phyloP scores from a whole-genome alignment of 2,113 vertebrate species.

The Himantopus leucocephalus region DNA sequence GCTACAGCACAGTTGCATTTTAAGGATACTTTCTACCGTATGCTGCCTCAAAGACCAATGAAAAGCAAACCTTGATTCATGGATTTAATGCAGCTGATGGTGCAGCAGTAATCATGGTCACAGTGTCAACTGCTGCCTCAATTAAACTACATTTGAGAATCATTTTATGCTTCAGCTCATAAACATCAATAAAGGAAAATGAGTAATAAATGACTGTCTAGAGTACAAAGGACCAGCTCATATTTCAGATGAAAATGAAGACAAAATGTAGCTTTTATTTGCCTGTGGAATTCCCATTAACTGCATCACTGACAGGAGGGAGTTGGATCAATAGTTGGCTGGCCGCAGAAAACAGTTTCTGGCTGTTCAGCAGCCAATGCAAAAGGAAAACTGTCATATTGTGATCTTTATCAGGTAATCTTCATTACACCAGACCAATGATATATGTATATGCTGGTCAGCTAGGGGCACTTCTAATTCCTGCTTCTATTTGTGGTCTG shows the following conservation, averaged over 20 bases:
- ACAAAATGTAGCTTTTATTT: conserved; percentile 86
- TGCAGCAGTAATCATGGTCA: conserved; percentile 78
- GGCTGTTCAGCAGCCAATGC: conserved; percentile 88
- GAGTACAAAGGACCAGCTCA: conserved; percentile 86
- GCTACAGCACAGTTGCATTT: conserved; percentile 72
- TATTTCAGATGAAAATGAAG: conserved; percentile 88
- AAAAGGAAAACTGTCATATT: conserved; percentile 98
- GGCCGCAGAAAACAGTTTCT: conserved; percentile 85
- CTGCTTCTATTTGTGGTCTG: conserved; percentile 73
- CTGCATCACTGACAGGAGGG: conserved; percentile 84
- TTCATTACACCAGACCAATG: conserved; percentile 88
- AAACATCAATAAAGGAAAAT: conserved; percentile 89
- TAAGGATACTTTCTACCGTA: conserved; percentile 67
- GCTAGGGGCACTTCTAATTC: conserved; percentile 83
- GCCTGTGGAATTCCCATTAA: conserved; percentile 88
- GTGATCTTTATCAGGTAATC: conserved; percentile 98
- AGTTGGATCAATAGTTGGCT: conserved; percentile 88
- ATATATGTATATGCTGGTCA: conserved; percentile 84
- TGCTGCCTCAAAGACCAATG: conserved; percentile 72
- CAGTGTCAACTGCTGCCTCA: conserved; percentile 83
- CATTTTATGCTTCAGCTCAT: conserved; percentile 87
- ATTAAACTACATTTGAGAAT: conserved; percentile 86
- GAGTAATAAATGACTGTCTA: conserved; percentile 86
- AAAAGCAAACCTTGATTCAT: conserved; percentile 80
- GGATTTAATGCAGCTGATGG: conserved; percentile 69